These are phyloP conservation scores for Ormyrus thymus DNA, from an alignment of 2,888 invertebrate genomes.

Conservation along the genomic window DNA sequence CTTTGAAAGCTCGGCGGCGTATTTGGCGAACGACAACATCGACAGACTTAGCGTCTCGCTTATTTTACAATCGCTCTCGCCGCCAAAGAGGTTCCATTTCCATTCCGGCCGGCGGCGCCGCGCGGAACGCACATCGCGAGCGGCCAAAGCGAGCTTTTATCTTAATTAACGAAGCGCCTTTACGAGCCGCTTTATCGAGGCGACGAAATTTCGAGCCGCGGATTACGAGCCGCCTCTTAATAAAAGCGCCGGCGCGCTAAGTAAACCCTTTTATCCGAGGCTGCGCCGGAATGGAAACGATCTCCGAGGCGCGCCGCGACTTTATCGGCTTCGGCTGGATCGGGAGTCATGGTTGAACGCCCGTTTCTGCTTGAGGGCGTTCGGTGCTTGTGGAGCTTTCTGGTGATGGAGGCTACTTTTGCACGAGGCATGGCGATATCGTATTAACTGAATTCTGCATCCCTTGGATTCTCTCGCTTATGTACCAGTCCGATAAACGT, in stretches of 20 bases:
- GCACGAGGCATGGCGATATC: background rate
- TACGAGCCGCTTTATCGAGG: background rate
- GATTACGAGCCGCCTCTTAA: background rate
- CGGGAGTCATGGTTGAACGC: slow-evolving; percentile 6
- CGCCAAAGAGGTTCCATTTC: too few relatives aligned
- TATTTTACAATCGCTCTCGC: too few relatives aligned
- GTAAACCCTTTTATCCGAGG: background rate
- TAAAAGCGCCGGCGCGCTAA: background rate
- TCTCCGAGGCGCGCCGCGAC: background rate
- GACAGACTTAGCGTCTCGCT: too few relatives aligned
- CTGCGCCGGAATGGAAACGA: slow-evolving; percentile 18
- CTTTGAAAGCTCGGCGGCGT: too few relatives aligned
- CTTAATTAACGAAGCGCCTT: slow-evolving; percentile 8
- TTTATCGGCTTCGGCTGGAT: slow-evolving; percentile 14
- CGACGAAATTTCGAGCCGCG: too few relatives aligned
- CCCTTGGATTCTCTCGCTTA: background rate
- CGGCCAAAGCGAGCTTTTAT: background rate
- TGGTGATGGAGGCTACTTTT: background rate
- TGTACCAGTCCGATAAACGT: background rate
- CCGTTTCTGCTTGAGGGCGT: background rate
- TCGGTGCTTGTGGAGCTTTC: background rate
- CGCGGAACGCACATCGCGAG: background rate
- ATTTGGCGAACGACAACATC: too few relatives aligned
- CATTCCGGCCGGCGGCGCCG: too few relatives aligned
- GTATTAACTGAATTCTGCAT: slow-evolving; percentile 1